Conservation (phyloP, 2,888 invertebrate genomes). For the Leptopterna dolabrata region DNA sequence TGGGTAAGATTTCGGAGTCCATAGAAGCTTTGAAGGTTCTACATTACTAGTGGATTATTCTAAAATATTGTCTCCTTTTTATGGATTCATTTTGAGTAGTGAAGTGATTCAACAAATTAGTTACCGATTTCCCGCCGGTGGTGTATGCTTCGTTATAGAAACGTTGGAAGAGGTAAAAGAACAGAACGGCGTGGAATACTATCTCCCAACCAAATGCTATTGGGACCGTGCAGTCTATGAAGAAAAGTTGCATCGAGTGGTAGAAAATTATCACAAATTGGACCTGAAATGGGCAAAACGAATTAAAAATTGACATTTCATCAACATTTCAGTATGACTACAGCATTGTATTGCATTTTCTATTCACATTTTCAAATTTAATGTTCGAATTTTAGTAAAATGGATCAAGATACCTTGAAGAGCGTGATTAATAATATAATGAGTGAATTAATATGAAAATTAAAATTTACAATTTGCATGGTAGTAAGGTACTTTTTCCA, state of each 20-base stretch:
- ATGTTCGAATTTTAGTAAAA: no score
- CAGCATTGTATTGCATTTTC: no score
- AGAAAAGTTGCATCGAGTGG: slow-evolving; percentile 92
- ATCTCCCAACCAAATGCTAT: slow-evolving; percentile 95
- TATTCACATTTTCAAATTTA: no score
- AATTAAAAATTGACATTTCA: background rate
- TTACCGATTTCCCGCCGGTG: slow-evolving; percentile 67
- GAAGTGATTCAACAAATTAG: background rate
- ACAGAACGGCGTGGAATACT: slow-evolving; percentile 94
- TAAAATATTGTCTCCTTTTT: no score
- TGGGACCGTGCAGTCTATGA: slow-evolving; percentile 90
- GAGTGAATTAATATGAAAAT: background rate
- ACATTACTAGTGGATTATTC: no score
- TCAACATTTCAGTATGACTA: no score
- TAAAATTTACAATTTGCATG: background rate
- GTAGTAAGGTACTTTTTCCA: slow-evolving; percentile 24
- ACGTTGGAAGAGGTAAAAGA: slow-evolving; percentile 94
- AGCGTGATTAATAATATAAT: no score
- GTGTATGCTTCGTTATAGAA: slow-evolving; percentile 88
- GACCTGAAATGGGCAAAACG: slow-evolving; percentile 70
- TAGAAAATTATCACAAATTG: slow-evolving; percentile 92
- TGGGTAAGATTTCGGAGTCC: no score
- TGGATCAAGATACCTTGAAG: no score
- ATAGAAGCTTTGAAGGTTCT: no score
- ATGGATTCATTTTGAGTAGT: background rate